A percentile compares a stretch with the other conserved stretches of the same genome.
Evolutionary conservation across 2,113 vertebrate genomes (phyloP).

Genomic region (Odontophorus gujanensis): DNA sequence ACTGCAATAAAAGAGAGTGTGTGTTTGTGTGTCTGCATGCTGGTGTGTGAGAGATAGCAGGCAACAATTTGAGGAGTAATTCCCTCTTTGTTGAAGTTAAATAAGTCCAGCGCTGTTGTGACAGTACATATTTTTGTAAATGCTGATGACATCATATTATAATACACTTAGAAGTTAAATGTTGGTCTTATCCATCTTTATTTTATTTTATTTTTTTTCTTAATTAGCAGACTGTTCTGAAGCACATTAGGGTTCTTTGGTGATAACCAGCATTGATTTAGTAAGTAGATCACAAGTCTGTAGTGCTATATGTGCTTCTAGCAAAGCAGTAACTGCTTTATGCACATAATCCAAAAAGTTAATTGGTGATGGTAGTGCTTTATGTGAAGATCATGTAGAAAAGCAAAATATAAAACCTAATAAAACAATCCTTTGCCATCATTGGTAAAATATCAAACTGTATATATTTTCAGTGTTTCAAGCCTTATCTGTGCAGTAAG

Average conservation of each 20-base stretch:
- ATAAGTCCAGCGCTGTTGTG: not conserved
- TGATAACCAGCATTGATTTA: slow-evolving; percentile 53
- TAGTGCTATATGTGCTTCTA: slow-evolving; percentile 60
- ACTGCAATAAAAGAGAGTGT: not conserved
- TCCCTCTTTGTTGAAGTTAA: not conserved
- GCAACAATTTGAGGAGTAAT: not conserved
- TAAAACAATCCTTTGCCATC: not conserved
- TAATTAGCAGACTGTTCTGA: slow-evolving; percentile 17
- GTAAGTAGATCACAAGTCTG: slow-evolving; percentile 54
- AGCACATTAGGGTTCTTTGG: slow-evolving; percentile 57
- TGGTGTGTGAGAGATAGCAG: not conserved
- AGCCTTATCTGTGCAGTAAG: not conserved
- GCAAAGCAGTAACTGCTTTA: slow-evolving; percentile 58
- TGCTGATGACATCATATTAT: slow-evolving; percentile 63
- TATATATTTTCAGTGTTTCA: not conserved
- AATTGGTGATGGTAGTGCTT: slow-evolving; percentile 59
- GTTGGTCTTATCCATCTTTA: not conserved
- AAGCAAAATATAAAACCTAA: slow-evolving; percentile 23
- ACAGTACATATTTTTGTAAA: slow-evolving; percentile 38
- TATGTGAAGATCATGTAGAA: slow-evolving; percentile 41
- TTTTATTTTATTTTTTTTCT: not conserved
- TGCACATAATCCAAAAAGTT: slow-evolving; percentile 52
- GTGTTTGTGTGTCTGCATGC: not conserved
- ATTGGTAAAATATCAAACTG: not conserved
- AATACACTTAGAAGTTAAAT: slow-evolving; percentile 52